Evolutionary conservation across 2,797 vertebrate genomes (phyloP), one percentile per base, ranked within the genome.

Genomic region (Muscicapa striata): DNA sequence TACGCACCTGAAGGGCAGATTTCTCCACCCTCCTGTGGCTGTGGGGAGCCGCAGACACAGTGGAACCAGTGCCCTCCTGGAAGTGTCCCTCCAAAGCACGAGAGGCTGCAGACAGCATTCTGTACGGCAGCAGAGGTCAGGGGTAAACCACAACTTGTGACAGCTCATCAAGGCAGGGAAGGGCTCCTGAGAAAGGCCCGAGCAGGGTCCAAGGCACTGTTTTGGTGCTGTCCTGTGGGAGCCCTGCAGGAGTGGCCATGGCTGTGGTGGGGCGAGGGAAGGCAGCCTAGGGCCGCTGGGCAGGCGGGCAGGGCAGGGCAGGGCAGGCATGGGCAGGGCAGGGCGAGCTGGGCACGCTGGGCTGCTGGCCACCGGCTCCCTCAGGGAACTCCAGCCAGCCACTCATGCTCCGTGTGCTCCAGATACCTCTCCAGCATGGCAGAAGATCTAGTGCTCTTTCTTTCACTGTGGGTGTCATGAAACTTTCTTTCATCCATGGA

Each of bases 21-120:
- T 94, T 95, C 93, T 76, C 85, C 87, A 92, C 85, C 84, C 82
- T 92, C 78, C 76, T 68, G 16, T 30, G 41, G 63, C 63, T 88
- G 89, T 46, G 86, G 93, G 75, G 77, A 95, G 45, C 93, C 74
- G n/a, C 91, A 94, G 94, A 94, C 94, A 69, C 2, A 0, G 68
- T 83, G 94, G 95, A 96, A 94, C 78, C 87, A 3, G 43, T 75
- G 83, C 38, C 32, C 36, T 89, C 26, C 89, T 21, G 9, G 12
- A 68, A 57, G 46, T 7, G 0, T 87, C 43, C 57, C 76, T 80
- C 23, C 22, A 34, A 17, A 83, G 26, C 7, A n/a, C 3, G 30
- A 1, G 3, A 87, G 27, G 49, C 41, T 66, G 58, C 1, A 17
- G 67, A 27, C 1, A 8, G 55, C 19, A 55, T 64, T 90, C 73